phyloP scores from a whole-genome alignment of 2,113 vertebrate genomes.

The Amphiprion ocellaris region DNA sequence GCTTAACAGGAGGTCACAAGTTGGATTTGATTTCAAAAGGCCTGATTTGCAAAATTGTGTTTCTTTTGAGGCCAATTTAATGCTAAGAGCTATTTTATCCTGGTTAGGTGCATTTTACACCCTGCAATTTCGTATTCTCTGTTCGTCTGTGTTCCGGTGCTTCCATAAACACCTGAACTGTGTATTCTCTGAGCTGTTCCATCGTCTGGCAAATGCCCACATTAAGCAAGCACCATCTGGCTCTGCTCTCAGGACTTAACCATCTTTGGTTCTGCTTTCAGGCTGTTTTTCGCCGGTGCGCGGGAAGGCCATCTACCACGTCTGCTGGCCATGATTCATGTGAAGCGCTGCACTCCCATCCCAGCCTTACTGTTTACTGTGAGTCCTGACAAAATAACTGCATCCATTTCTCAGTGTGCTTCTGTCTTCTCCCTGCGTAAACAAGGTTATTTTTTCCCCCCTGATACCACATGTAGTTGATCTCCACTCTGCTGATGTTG shows the following conservation, averaged over 20 bases:
- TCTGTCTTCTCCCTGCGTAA: background rate
- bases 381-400: constrained; percentile 56
- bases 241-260: constrained; percentile 41
- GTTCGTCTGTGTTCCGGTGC: background rate
- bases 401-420: background rate
- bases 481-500: constrained; percentile 89
- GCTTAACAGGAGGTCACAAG: background rate
- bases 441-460: background rate
- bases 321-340: constrained; percentile 88
- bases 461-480: constrained; percentile 68
- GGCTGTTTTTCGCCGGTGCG: constrained; percentile 88
- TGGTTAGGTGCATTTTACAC: constrained; percentile 1
- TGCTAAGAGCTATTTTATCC: background rate
- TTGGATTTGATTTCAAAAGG: background rate
- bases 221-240: constrained; percentile 41
- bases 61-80: background rate
- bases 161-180: constrained; percentile 9
- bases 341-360: constrained; percentile 87
- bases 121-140: background rate
- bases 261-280: constrained; percentile 51
- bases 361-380: constrained; percentile 88
- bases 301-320: constrained; percentile 87
- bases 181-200: constrained; percentile 27
- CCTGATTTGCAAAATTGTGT: too few relatives aligned
- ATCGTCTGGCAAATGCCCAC: constrained; percentile 14